These are phyloP conservation scores for Glomeris maerens DNA, from an alignment of 1,140 invertebrate species.

Conservation along the genomic window DNA sequence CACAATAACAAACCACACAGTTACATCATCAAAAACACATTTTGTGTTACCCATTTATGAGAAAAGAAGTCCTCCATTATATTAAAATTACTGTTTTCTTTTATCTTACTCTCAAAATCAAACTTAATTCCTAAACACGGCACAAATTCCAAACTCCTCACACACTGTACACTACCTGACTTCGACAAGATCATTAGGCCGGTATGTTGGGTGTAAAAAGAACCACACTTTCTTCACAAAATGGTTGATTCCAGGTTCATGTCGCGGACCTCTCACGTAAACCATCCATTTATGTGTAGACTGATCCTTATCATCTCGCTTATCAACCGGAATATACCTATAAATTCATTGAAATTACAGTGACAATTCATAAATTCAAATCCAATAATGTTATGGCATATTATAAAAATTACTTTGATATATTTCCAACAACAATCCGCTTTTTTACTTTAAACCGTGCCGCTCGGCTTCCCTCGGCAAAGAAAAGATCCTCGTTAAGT, in stretches of 20 bases:
- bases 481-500: not conserved
- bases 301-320: conserved; percentile 41
- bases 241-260: conserved; percentile 43
- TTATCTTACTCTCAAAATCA: no score
- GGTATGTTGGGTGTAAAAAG: conserved; percentile 69
- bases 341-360: not conserved
- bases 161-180: conserved; percentile 47
- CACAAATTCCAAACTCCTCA: no score
- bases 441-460: not conserved
- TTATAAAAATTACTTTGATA: no score
- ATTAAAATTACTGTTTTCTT: no score
- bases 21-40: no score
- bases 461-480: not conserved
- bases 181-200: conserved; percentile 71
- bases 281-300: conserved; percentile 83
- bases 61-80: no score
- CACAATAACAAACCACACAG: no score
- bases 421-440: conserved; percentile 3
- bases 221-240: conserved; percentile 62
- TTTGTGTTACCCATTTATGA: no score
- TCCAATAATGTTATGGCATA: not conserved
- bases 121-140: no score
- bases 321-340: conserved; percentile 44
- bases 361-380: not conserved
- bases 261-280: conserved; percentile 55